A percentile compares a stretch with the other conserved stretches of the same genome.
phyloP scores from a whole-genome alignment of 1,140 invertebrate genomes.

The Pseudomyrmex concolor region DNA sequence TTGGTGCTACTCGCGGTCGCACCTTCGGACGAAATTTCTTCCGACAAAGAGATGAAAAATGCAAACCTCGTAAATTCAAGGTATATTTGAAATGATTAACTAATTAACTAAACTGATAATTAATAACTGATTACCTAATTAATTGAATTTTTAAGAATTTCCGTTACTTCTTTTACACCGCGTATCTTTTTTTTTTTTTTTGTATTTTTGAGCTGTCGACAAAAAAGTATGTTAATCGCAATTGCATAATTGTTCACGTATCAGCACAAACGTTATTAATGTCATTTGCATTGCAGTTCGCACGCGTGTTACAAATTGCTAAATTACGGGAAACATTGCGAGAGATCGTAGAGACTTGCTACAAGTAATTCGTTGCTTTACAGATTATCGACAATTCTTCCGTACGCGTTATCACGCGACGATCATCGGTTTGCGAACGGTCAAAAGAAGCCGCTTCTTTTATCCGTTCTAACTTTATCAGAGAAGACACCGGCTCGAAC shows the following conservation, averaged over 20 bases:
- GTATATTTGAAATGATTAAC: slow-evolving; percentile 20
- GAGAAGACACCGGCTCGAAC: background rate
- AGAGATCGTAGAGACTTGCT: background rate
- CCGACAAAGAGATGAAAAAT: background rate
- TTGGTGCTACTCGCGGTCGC: background rate
- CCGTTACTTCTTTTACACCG: too few relatives aligned
- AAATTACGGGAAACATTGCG: slow-evolving; percentile 22
- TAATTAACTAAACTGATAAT: slow-evolving; percentile 15
- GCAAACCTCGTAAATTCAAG: slow-evolving; percentile 5
- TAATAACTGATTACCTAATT: background rate
- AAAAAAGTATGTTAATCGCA: slow-evolving; percentile 61
- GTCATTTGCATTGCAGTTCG: slow-evolving; percentile 2
- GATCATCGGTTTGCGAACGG: slow-evolving; percentile 11
- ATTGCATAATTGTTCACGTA: slow-evolving; percentile 43
- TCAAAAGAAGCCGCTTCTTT: slow-evolving; percentile 59
- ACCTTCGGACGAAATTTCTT: slow-evolving; percentile 4
- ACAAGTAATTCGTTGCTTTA: slow-evolving; percentile 20
- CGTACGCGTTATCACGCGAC: slow-evolving; percentile 14
- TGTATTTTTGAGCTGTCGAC: background rate
- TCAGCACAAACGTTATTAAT: slow-evolving; percentile 30
- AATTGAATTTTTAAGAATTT: background rate
- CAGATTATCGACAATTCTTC: slow-evolving; percentile 21
- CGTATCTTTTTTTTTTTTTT: too few relatives aligned
- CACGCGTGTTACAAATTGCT: slow-evolving; percentile 17
- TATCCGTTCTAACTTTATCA: slow-evolving; percentile 45